Conservation (phyloP, 2,797 vertebrate genomes). For the Gorsachius magnificus region DNA sequence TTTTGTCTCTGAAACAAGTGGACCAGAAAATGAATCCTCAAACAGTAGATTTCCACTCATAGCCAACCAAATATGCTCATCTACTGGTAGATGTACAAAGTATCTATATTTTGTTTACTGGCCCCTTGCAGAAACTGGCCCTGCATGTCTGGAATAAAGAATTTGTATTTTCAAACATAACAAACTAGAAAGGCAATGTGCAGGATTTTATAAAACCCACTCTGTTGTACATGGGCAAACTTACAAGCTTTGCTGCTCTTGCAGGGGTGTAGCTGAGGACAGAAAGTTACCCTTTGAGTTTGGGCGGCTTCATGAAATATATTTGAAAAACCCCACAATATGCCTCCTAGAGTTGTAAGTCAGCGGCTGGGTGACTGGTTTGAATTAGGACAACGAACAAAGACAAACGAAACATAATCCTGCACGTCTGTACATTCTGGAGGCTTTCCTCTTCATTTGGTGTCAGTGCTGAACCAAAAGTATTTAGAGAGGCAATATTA, state of each 20-base stretch:
- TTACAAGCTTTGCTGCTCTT: background rate
- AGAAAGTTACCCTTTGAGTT: conserved; percentile 26
- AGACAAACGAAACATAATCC: conserved; percentile 66
- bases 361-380: conserved; percentile 43
- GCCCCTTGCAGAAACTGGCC: background rate
- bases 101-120: background rate
- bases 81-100: background rate
- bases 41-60: background rate
- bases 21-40: background rate
- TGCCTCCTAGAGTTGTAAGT: conserved; percentile 36
- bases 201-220: background rate
- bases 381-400: conserved; percentile 56
- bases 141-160: background rate
- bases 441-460: conserved; percentile 58
- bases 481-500: conserved; percentile 56
- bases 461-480: conserved; percentile 63
- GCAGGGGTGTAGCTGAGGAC: conserved; percentile 35
- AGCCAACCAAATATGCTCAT: background rate
- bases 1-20: background rate
- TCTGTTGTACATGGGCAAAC: background rate
- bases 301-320: conserved; percentile 42
- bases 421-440: conserved; percentile 46
- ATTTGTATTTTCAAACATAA: background rate
- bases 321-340: background rate
- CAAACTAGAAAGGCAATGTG: background rate